Conservation (phyloP, 2,113 vertebrate genomes). For the Natator depressus region DNA sequence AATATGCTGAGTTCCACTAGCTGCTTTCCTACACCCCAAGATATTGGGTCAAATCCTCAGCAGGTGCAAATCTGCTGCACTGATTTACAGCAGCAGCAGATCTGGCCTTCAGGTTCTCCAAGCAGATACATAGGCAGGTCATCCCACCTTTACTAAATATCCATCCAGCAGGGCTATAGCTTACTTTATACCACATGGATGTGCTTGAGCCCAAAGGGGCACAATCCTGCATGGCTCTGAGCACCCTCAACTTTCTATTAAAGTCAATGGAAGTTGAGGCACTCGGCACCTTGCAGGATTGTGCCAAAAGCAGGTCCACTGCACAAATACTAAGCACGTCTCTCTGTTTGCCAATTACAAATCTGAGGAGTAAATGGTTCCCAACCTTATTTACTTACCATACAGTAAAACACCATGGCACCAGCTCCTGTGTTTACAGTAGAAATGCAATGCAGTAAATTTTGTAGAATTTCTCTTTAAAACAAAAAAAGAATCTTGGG, state of each 20-base stretch:
- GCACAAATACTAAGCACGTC: neutral
- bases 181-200: neutral
- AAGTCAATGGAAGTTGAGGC: neutral
- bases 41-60: neutral
- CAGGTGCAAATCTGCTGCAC: neutral
- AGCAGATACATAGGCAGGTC: neutral
- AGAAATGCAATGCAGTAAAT: slow-evolving; percentile 83
- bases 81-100: neutral
- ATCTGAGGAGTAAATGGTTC: neutral
- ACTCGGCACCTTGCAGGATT: neutral
- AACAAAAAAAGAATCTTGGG: slow-evolving; percentile 69
- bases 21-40: neutral
- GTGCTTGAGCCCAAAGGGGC: neutral
- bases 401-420: slow-evolving; percentile 70
- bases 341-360: neutral
- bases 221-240: neutral
- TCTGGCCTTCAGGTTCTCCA: neutral
- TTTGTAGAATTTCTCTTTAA: slow-evolving; percentile 69
- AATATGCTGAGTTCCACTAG: neutral
- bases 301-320: neutral
- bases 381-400: slow-evolving; percentile 74
- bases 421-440: slow-evolving; percentile 77
- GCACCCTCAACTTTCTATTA: neutral
- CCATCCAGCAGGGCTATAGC: neutral
- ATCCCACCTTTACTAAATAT: neutral